phyloP scores from a whole-genome alignment of 2,797 vertebrate genomes.

The Sebastes alutus region DNA sequence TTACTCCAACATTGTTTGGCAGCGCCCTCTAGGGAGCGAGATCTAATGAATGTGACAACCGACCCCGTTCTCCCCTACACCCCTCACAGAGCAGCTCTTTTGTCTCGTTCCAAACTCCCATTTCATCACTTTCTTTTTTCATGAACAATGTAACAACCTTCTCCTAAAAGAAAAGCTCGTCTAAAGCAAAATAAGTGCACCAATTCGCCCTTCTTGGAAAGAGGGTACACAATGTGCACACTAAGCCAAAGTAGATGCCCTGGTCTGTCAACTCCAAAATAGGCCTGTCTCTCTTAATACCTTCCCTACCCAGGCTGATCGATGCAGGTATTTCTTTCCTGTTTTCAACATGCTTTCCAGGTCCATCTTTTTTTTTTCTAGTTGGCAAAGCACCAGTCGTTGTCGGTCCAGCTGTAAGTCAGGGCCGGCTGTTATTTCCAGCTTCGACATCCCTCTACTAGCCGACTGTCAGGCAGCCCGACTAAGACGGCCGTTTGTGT shows the following conservation, averaged over 20 bases:
- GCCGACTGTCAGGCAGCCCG: constrained; percentile 54
- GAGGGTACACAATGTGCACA: constrained; percentile 35
- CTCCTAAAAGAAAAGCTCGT: constrained; percentile 1
- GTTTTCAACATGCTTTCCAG: constrained; percentile 57
- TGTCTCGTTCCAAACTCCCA: not conserved
- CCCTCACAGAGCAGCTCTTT: not conserved
- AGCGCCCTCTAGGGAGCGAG: too few relatives aligned
- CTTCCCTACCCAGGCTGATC: constrained; percentile 47
- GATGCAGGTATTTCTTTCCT: constrained; percentile 67
- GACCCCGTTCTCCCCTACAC: too few relatives aligned
- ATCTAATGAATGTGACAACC: too few relatives aligned
- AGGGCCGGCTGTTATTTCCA: constrained; percentile 63
- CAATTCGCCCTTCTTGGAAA: constrained; percentile 10
- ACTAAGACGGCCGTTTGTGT: constrained; percentile 62
- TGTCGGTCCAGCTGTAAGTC: constrained; percentile 58
- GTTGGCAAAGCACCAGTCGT: constrained; percentile 48
- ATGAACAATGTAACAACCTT: constrained; percentile 4
- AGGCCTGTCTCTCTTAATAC: constrained; percentile 65
- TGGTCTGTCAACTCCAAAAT: constrained; percentile 67
- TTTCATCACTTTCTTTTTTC: not conserved
- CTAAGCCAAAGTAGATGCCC: constrained; percentile 51
- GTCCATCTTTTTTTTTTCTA: constrained; percentile 31
- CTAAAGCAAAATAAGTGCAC: constrained; percentile 19
- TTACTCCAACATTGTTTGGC: not conserved
- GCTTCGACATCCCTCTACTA: constrained; percentile 52